Base-by-base conservation (phyloP, 2,797 vertebrate species). In the Microctenopoma stevenorrisi region DNA sequence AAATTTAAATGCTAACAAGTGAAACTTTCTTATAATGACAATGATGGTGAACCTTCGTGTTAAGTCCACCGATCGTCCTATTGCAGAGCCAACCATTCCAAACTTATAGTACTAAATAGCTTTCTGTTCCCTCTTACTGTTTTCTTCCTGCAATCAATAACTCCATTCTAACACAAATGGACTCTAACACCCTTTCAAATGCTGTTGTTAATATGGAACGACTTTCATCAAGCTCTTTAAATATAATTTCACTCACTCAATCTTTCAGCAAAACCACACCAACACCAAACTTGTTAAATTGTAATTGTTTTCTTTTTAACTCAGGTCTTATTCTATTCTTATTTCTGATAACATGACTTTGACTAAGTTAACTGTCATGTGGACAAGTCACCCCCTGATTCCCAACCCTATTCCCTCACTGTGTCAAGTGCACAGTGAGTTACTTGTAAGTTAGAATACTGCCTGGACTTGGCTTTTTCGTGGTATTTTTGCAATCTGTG, bases 121-220 rank as follows among this genome's bases (percentile, higher is more conserved):
- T 15, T 46, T n/a, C 7, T 16, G 15, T 46, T 52, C 44, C 26
- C 8, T 42, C 9, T 60, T 65, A 5, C 10, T 4, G 15, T 43
- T 46, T 55, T 48, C 22, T 33, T 56, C 22, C 33, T 72, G 3
- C 42, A 9, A 64, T 47, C 46, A 54, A 46, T 16, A n/a, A 16
- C 28, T 35, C 16, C 30, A 22, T 26, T 12, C 28, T 42, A 55
- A 50, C 64, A 61, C 22, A 65, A 66, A 64, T 18, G 12, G 4
- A 64, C 9, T 66, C 42, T 60, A 50, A 61, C 38, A 66, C 35
- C 25, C 42, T 42, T 60, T 50, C 16, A 68, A 51, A 54, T 72
- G 22, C 51, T 73, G 56, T 42, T 68, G 48, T 22, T 74, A 38
- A 57, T 51, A 64, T 54, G 26, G 42, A 33, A 64, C 14, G n/a